A percentile compares a stretch with the other conserved stretches of the same genome.
Evolutionary conservation across 2,797 vertebrate genomes (phyloP).

Genomic region (Coregonus suidteri): DNA sequence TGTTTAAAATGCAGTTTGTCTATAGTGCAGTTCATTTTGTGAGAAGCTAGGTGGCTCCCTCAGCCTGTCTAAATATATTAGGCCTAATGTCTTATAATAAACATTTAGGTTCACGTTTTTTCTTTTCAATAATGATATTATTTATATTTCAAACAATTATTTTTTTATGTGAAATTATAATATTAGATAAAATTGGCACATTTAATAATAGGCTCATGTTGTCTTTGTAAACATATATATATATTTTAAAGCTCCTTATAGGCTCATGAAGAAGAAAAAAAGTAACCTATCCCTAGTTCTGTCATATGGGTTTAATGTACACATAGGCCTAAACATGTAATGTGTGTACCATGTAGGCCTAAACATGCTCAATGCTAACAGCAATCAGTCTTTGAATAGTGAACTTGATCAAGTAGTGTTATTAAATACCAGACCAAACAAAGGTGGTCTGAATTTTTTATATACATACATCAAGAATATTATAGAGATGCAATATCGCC

Average conservation of each 20-base stretch:
- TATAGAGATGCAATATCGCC: background rate
- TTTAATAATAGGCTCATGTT: no score
- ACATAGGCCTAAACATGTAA: no score
- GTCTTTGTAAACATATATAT: no score
- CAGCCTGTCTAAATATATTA: background rate
- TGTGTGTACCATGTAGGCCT: no score
- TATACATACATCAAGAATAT: background rate
- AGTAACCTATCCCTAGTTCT: background rate
- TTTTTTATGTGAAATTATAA: background rate
- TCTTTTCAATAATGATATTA: background rate
- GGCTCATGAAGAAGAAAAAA: background rate
- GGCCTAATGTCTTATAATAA: background rate
- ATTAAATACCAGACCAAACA: background rate
- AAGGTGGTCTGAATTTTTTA: background rate
- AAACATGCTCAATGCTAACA: no score
- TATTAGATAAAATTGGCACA: background rate
- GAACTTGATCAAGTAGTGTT: background rate
- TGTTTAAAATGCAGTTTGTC: slow-evolving; percentile 10
- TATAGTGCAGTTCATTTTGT: background rate
- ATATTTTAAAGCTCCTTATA: background rate
- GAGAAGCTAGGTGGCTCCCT: slow-evolving; percentile 54
- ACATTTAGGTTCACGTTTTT: background rate
- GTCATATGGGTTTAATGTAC: background rate
- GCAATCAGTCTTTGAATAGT: background rate
- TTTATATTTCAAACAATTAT: background rate